A percentile compares a stretch with the other conserved stretches of the same genome.
Evolutionary conservation across 53 echinoderm and acorn worm species (phyloP).

Genomic region (Crossaster papposus): DNA sequence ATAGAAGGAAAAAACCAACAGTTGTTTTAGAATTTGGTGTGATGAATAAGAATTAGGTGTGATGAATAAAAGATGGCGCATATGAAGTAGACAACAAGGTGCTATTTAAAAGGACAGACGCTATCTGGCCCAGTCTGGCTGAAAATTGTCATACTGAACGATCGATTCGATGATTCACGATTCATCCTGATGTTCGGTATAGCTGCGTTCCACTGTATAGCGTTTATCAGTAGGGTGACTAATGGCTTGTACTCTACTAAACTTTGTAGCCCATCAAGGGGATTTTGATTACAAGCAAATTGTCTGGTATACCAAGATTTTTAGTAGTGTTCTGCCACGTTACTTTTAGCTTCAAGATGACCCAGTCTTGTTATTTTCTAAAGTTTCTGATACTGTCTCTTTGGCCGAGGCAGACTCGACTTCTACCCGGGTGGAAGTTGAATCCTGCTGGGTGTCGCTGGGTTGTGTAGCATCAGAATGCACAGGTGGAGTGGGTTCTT

Average conservation of each 20-base stretch:
- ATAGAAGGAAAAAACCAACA: too few relatives aligned
- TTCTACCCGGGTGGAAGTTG: background rate
- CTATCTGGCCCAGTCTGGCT: too few relatives aligned
- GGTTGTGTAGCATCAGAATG: constrained; percentile 18
- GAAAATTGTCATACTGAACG: too few relatives aligned
- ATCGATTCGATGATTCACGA: too few relatives aligned
- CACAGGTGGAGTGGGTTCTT: constrained; percentile 12
- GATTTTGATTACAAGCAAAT: background rate
- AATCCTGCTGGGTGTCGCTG: constrained; percentile 25
- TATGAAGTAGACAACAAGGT: too few relatives aligned
- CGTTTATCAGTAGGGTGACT: background rate
- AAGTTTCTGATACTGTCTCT: background rate
- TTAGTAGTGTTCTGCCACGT: too few relatives aligned
- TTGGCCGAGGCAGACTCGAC: background rate
- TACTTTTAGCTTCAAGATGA: constrained; percentile 1
- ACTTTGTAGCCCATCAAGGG: background rate
- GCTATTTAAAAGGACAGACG: too few relatives aligned
- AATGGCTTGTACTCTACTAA: background rate
- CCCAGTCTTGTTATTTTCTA: background rate
- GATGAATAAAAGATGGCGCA: too few relatives aligned
- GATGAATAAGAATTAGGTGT: too few relatives aligned
- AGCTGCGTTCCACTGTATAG: too few relatives aligned
- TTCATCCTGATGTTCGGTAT: too few relatives aligned
- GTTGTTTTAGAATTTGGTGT: too few relatives aligned
- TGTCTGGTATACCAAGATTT: background rate